phyloP scores from a whole-genome alignment of 2,797 vertebrate species.

The Brotogeris chrysoptera region DNA sequence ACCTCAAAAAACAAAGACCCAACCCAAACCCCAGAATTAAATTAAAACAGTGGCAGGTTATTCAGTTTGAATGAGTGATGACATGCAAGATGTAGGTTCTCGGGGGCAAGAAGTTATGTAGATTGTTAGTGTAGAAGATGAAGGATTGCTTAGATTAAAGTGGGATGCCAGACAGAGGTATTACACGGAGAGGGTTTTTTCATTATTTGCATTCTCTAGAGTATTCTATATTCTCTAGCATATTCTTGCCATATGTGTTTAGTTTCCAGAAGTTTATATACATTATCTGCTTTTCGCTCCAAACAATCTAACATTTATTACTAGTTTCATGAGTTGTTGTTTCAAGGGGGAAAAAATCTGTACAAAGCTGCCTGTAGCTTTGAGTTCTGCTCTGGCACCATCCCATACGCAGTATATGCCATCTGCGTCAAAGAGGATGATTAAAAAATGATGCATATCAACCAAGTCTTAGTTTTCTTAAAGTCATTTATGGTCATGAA shows the following conservation, averaged over 20 bases:
- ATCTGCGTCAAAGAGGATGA: neutral
- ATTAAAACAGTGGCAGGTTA: neutral
- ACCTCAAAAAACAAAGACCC: neutral
- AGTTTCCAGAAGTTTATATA: constrained; percentile 39
- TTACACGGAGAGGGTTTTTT: neutral
- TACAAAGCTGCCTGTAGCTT: neutral
- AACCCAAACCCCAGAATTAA: neutral
- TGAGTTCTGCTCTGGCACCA: neutral
- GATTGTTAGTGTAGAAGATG: neutral
- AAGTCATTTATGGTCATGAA: neutral
- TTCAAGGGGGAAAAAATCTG: neutral
- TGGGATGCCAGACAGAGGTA: neutral
- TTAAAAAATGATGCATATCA: neutral
- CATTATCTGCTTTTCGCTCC: neutral
- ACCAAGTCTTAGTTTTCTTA: neutral
- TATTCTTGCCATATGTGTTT: constrained; percentile 19
- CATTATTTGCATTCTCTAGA: neutral
- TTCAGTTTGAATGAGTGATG: neutral
- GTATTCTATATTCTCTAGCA: neutral
- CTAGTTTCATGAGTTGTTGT: neutral
- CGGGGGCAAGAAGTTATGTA: neutral
- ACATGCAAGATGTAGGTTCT: neutral
- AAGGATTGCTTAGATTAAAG: neutral
- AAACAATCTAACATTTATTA: constrained; percentile 24
- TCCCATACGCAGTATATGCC: neutral